Percentiles rank a stretch among this genome's conserved stretches.
Evolutionary conservation across 2,888 invertebrate species (phyloP).

Genomic region (Drosophila austrosaltans): DNA sequence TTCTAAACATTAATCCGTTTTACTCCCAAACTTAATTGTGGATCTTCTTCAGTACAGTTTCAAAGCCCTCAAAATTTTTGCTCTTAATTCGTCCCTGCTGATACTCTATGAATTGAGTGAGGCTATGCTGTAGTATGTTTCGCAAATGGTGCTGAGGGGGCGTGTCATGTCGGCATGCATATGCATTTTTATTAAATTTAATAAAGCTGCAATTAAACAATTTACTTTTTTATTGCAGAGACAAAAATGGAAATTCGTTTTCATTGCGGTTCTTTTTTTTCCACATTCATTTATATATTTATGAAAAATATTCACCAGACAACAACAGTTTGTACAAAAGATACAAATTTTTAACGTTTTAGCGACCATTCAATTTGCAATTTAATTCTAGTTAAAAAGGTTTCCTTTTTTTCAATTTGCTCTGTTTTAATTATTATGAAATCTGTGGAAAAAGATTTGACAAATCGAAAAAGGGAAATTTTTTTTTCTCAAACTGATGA

Average conservation of each 20-base stretch:
- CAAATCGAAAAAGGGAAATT: background rate
- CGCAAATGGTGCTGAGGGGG: constrained; percentile 30
- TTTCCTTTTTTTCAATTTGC: background rate
- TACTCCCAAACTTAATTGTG: no score
- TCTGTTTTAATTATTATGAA: background rate
- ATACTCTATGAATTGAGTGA: background rate
- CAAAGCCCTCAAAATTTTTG: background rate
- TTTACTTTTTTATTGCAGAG: constrained; percentile 40
- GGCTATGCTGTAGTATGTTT: constrained; percentile 28
- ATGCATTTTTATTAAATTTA: constrained; percentile 76
- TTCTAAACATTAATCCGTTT: no score
- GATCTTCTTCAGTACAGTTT: background rate
- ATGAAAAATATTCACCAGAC: constrained; percentile 15
- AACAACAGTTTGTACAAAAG: constrained; percentile 8
- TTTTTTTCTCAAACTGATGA: no score
- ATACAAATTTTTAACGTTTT: constrained; percentile 1
- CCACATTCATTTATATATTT: background rate
- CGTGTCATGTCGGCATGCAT: constrained; percentile 60
- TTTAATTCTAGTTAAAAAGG: constrained; percentile 9
- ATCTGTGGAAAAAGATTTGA: background rate
- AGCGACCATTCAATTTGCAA: background rate
- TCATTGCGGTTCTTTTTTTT: constrained; percentile 14
- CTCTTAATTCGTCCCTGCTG: background rate
- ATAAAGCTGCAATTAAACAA: constrained; percentile 69
- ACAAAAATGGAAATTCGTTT: constrained; percentile 13